These are phyloP conservation scores for Butastur rufipennis DNA, from an alignment of 2,113 vertebrate genomes.

Conservation along the genomic window DNA sequence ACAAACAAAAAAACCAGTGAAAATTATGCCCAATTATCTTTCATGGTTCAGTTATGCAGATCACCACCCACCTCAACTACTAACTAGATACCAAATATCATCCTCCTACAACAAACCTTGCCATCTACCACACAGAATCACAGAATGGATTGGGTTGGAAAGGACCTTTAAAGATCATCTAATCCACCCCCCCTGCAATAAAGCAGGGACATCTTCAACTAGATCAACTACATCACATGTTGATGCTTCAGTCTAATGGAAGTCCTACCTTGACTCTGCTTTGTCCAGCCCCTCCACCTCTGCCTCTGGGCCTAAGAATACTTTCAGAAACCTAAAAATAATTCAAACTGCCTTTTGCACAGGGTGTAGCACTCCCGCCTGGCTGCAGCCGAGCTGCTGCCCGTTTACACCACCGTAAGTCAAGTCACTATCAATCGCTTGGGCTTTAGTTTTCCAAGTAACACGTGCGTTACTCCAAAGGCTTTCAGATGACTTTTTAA, in stretches of 20 bases:
- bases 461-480: not conserved
- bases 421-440: not conserved
- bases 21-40: not conserved
- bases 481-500: conserved; percentile 1
- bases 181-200: not conserved
- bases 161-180: not conserved
- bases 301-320: not conserved
- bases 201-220: not conserved
- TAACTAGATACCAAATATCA: not conserved
- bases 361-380: not conserved
- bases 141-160: not conserved
- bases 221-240: not conserved
- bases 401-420: not conserved
- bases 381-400: not conserved
- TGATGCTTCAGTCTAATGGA: not conserved
- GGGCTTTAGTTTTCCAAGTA: conserved; percentile 1
- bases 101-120: conserved; percentile 7
- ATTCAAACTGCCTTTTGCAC: not conserved
- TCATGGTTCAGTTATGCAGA: not conserved
- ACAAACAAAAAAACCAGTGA: not conserved
- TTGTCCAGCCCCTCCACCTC: not conserved
- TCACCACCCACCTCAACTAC: not conserved
- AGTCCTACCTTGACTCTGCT: conserved; percentile 11
- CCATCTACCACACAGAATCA: not conserved
- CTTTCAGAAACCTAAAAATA: conserved; percentile 5